A percentile compares a stretch with the other conserved stretches of the same genome.
Evolutionary conservation across 2,113 vertebrate genomes (phyloP).

Genomic region (Callopanchax toddi): DNA sequence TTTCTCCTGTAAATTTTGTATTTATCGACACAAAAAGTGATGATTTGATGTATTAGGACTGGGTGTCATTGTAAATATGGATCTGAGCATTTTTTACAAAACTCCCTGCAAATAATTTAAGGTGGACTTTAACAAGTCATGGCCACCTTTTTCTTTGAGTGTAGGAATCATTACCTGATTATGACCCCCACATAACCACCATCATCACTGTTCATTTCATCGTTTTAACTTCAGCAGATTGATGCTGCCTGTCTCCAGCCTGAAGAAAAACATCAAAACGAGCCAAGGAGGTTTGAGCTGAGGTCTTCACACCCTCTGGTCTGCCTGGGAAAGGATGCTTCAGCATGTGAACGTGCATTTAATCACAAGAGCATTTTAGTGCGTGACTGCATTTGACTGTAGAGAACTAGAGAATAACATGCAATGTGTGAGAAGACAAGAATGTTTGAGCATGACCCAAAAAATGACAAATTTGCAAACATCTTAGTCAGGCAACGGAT

Average conservation of each 20-base stretch:
- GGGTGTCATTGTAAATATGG: no score
- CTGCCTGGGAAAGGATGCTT: constrained; percentile 52
- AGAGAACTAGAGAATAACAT: constrained; percentile 39
- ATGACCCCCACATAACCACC: not conserved
- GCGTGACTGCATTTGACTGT: constrained; percentile 47
- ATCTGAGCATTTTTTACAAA: no score
- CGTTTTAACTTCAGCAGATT: not conserved
- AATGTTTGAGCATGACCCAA: constrained; percentile 7
- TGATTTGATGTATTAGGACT: no score
- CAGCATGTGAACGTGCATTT: constrained; percentile 36
- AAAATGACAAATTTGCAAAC: not conserved
- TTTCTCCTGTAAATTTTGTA: no score
- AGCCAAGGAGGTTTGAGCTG: constrained; percentile 6
- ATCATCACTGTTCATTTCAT: constrained; percentile 16
- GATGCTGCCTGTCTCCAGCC: constrained; percentile 17
- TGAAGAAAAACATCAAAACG: constrained; percentile 6
- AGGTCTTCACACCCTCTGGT: constrained; percentile 40
- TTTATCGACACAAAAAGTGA: no score
- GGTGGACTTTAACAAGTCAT: not conserved
- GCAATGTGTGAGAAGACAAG: constrained; percentile 30
- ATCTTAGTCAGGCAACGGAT: constrained; percentile 23
- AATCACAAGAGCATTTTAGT: constrained; percentile 16
- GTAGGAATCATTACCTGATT: constrained; percentile 21
- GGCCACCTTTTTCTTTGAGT: no score
- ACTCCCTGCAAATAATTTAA: not conserved